Evolutionary conservation across 64 coral and sea anemone genomes (phyloP).

Genomic region (Stylophora pistillata): DNA sequence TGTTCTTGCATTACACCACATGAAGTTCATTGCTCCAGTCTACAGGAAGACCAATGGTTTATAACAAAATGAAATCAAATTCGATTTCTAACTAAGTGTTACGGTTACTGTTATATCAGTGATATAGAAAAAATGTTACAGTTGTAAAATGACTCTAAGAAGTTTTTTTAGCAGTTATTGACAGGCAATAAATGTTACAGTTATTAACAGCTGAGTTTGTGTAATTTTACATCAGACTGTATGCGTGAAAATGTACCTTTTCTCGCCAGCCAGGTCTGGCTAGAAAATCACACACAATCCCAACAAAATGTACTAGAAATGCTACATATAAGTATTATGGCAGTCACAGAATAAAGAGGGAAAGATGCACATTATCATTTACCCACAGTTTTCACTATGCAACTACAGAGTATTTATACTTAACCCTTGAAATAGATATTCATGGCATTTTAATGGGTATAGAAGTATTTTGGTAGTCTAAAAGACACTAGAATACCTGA

Average conservation of each 20-base stretch:
- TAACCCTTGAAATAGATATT: neutral
- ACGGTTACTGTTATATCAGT: slow-evolving; percentile 9
- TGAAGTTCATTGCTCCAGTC: neutral
- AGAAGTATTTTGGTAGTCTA: too few relatives aligned
- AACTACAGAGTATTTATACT: neutral
- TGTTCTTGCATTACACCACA: slow-evolving; percentile 12
- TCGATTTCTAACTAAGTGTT: slow-evolving; percentile 11
- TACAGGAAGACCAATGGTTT: slow-evolving; percentile 3
- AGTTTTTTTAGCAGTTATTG: neutral
- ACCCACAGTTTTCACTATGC: slow-evolving; percentile 11
- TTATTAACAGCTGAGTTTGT: slow-evolving; percentile 12
- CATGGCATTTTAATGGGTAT: too few relatives aligned
- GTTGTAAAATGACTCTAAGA: slow-evolving; percentile 5
- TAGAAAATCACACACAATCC: neutral
- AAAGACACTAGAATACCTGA: too few relatives aligned
- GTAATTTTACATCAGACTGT: slow-evolving; percentile 7
- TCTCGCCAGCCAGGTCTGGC: neutral
- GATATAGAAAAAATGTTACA: slow-evolving; percentile 6
- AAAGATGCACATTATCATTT: slow-evolving; percentile 12
- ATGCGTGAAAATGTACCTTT: neutral
- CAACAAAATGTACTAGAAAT: neutral
- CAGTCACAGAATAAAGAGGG: slow-evolving; percentile 21
- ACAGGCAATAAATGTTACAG: slow-evolving; percentile 10
- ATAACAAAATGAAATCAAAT: neutral
- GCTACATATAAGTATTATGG: slow-evolving; percentile 9